A percentile compares a stretch with the other conserved stretches of the same genome.
These are phyloP conservation scores for Monoplex corrugatus DNA, from an alignment of 2,888 invertebrate genomes.

Conservation along the genomic window DNA sequence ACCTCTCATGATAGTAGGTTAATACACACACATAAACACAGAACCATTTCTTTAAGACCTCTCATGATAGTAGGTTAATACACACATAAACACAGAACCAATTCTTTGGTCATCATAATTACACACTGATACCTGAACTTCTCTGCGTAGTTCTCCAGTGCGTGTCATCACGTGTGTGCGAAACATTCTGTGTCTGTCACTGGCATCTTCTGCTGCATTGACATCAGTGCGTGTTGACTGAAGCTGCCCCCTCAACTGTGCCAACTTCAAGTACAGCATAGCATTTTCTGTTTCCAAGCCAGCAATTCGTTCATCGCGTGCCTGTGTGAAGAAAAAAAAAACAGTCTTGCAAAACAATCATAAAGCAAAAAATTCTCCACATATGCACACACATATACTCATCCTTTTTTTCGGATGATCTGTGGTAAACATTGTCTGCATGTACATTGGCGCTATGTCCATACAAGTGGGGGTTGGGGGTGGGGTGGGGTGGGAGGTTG, in stretches of 20 bases:
- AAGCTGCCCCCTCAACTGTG: constrained; percentile 70
- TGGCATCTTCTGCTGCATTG: constrained; percentile 68
- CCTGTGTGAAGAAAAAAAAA: constrained; percentile 63
- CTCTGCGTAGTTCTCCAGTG: constrained; percentile 36
- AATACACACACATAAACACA: neutral
- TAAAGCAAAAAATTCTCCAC: neutral
- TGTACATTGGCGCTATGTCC: no score
- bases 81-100: neutral
- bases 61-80: neutral
- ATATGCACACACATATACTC: neutral
- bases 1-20: neutral
- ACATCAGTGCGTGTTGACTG: constrained; percentile 62
- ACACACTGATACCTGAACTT: constrained; percentile 48
- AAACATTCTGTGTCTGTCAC: constrained; percentile 43
- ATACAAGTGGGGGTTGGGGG: neutral
- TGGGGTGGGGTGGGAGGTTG: no score
- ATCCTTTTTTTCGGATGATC: no score
- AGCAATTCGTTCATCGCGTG: constrained; percentile 74
- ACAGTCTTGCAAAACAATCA: neutral
- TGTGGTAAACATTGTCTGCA: neutral
- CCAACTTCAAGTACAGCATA: constrained; percentile 76
- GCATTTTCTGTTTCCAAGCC: constrained; percentile 78
- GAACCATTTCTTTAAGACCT: neutral
- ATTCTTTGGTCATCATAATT: neutral
- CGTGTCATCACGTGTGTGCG: constrained; percentile 44